These are phyloP conservation scores for Kryptolebias ocellatus DNA, from an alignment of 2,797 vertebrate genomes.

Conservation along the genomic window DNA sequence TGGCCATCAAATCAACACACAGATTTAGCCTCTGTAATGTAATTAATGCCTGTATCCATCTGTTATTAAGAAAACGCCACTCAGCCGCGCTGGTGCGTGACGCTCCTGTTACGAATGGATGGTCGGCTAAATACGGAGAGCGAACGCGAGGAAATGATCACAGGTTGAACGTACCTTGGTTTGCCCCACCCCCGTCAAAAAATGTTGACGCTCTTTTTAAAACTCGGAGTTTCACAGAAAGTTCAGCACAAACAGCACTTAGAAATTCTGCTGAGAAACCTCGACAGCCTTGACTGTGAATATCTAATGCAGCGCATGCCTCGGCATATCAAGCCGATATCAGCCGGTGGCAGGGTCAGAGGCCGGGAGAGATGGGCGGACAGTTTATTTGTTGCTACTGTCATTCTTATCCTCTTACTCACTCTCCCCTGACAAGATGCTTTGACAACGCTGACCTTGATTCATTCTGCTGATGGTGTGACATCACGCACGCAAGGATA, in stretches of 20 bases:
- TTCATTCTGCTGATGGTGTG: conserved; percentile 40
- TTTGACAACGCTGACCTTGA: conserved; percentile 65
- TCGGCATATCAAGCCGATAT: conserved; percentile 51
- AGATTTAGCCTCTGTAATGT: conserved; percentile 56
- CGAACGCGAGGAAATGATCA: conserved; percentile 20
- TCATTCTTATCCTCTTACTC: conserved; percentile 54
- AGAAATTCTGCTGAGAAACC: conserved; percentile 15
- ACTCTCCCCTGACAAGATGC: conserved; percentile 50
- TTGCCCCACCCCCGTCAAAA: conserved; percentile 6
- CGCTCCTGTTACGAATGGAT: conserved; percentile 49
- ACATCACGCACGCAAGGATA: conserved; percentile 29
- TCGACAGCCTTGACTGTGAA: conserved; percentile 35
- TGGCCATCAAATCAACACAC: conserved; percentile 65
- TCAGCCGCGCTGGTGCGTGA: conserved; percentile 54
- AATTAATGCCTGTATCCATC: conserved; percentile 71
- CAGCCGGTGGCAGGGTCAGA: conserved; percentile 52
- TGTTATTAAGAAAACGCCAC: conserved; percentile 71
- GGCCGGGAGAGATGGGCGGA: conserved; percentile 35
- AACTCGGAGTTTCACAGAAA: conserved; percentile 13
- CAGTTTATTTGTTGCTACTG: conserved; percentile 55
- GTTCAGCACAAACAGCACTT: conserved; percentile 19
- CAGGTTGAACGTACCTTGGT: conserved; percentile 17
- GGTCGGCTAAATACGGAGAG: conserved; percentile 50
- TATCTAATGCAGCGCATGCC: conserved; percentile 43
- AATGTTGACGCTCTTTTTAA: conserved; percentile 7